A percentile compares a stretch with the other conserved stretches of the same genome.
Evolutionary conservation across 2,888 invertebrate genomes (phyloP).

Genomic region (Oasisia sp.): DNA sequence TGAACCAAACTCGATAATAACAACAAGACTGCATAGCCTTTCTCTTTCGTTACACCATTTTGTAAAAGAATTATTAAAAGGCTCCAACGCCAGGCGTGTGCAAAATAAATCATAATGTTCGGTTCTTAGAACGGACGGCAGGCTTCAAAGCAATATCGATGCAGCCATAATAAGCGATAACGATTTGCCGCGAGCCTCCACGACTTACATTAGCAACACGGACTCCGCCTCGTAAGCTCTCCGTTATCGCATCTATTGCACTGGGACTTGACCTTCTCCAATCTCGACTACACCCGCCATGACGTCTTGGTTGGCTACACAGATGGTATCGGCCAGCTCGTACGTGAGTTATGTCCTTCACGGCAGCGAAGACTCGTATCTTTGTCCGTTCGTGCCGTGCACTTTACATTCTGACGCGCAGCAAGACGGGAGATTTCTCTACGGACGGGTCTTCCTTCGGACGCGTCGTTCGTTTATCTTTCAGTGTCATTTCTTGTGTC

Average conservation of each 20-base stretch:
- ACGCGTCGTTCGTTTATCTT: background rate
- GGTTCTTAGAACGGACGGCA: no score
- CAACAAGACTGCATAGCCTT: no score
- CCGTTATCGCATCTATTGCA: background rate
- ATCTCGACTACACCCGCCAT: background rate
- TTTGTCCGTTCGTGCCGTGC: background rate
- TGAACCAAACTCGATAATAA: no score
- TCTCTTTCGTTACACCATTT: no score
- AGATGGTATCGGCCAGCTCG: background rate
- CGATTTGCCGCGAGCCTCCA: background rate
- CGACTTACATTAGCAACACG: background rate
- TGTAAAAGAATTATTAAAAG: no score
- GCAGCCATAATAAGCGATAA: background rate
- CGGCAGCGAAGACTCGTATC: background rate
- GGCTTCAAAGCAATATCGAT: background rate
- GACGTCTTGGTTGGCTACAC: background rate
- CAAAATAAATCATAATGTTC: no score
- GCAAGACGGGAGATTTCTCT: background rate
- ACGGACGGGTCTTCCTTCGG: background rate
- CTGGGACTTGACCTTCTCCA: background rate
- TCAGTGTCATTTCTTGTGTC: background rate
- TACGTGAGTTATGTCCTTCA: background rate
- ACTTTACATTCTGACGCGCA: background rate
- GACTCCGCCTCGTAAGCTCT: background rate
- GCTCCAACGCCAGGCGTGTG: no score